A percentile compares a stretch with the other conserved stretches of the same genome.
Evolutionary conservation across 1,140 invertebrate genomes (phyloP).

Genomic region (Mylabris phalerata): DNA sequence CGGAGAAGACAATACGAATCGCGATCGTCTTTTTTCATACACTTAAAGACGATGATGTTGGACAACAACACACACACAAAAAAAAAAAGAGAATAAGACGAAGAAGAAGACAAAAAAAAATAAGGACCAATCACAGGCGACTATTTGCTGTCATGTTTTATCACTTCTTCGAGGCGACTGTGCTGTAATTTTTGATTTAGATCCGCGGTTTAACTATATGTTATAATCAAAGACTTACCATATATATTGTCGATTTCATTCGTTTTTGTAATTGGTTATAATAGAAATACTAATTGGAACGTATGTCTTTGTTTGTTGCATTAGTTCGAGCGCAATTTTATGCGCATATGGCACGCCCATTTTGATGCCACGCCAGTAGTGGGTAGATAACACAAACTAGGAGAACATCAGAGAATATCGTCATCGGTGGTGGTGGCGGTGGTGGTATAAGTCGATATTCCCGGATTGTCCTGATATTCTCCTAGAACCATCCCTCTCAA

Average conservation of each 20-base stretch:
- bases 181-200: constrained; percentile 35
- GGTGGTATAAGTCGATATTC: constrained; percentile 26
- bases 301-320: background rate
- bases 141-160: constrained; percentile 41
- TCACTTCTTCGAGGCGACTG: constrained; percentile 37
- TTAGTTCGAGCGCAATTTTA: constrained; percentile 26
- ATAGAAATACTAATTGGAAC: too few relatives aligned
- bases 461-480: constrained; percentile 29
- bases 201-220: constrained; percentile 19
- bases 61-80: too few relatives aligned
- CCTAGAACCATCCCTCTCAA: constrained; percentile 16
- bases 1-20: constrained; percentile 31
- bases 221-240: constrained; percentile 19
- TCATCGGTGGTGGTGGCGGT: too few relatives aligned
- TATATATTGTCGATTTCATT: background rate
- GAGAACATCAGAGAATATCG: constrained; percentile 19
- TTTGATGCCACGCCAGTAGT: constrained; percentile 32
- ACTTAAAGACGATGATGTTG: constrained; percentile 2
- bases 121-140: constrained; percentile 32
- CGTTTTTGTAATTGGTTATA: background rate
- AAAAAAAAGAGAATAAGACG: background rate
- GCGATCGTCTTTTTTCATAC: constrained; percentile 18
- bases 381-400: constrained; percentile 23
- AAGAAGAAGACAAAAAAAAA: background rate
- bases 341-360: constrained; percentile 31